Evolutionary conservation across 2,113 vertebrate species (phyloP).

Genomic region (Callionymus lyra): DNA sequence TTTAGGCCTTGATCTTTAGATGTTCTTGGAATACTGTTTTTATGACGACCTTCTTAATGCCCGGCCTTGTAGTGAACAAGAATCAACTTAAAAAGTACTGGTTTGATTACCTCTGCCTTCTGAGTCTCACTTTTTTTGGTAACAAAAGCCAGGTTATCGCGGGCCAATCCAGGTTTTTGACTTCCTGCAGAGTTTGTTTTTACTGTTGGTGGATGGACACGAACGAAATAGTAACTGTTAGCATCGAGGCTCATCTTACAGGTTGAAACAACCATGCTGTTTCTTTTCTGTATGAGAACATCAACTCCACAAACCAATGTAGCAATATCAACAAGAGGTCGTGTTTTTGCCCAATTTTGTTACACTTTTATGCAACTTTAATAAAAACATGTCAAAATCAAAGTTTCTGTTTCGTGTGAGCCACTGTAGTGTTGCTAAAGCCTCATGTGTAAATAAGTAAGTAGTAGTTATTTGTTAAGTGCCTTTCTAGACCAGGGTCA

Average conservation of each 20-base stretch:
- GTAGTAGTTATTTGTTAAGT: no score
- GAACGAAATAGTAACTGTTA: constrained; percentile 28
- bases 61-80: constrained; percentile 40
- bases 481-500: no score
- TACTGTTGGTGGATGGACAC: constrained; percentile 42
- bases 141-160: constrained; percentile 37
- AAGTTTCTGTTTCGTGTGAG: constrained; percentile 1
- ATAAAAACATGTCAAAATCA: constrained; percentile 66
- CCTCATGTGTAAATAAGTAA: no score
- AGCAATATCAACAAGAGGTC: constrained; percentile 69
- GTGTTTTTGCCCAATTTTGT: constrained; percentile 70
- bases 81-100: constrained; percentile 43
- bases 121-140: constrained; percentile 47
- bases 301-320: constrained; percentile 59
- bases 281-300: constrained; percentile 46
- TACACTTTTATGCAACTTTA: constrained; percentile 79
- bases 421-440: no score
- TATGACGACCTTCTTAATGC: constrained; percentile 42
- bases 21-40: constrained; percentile 49
- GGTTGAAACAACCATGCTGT: constrained; percentile 39
- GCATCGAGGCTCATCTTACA: constrained; percentile 39
- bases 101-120: constrained; percentile 41
- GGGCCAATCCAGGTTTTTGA: constrained; percentile 52
- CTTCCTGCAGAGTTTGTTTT: constrained; percentile 53
- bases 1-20: constrained; percentile 57